Evolutionary conservation across 2,113 vertebrate species (phyloP).

Genomic region (Microtus oregoni): DNA sequence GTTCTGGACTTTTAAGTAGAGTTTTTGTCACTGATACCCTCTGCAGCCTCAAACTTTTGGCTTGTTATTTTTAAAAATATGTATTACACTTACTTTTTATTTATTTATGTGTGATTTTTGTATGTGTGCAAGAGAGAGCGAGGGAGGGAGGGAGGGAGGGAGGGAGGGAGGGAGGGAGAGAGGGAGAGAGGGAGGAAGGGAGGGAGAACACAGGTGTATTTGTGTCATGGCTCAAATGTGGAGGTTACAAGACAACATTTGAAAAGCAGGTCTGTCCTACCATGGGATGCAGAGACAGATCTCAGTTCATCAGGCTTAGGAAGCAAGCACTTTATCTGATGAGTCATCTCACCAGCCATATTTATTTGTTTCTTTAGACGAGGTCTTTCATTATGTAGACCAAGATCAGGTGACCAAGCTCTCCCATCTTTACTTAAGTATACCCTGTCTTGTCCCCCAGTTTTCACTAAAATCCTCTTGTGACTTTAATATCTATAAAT

Average conservation of each 20-base stretch:
- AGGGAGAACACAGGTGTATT: background rate
- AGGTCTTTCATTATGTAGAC: no score
- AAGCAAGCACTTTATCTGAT: background rate
- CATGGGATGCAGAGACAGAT: background rate
- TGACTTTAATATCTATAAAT: conserved; percentile 11
- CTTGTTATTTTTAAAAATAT: background rate
- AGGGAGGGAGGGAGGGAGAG: no score
- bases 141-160: no score
- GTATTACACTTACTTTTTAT: background rate
- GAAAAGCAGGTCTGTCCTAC: no score
- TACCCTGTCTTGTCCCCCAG: no score
- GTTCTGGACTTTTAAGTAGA: background rate
- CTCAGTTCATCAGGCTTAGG: no score
- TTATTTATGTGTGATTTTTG: background rate
- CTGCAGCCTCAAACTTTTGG: background rate
- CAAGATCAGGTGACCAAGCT: no score
- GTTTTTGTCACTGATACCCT: no score
- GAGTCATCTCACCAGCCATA: background rate
- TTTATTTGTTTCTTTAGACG: background rate
- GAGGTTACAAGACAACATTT: background rate
- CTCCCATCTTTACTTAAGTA: no score
- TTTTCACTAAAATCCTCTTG: background rate
- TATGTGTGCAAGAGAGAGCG: no score
- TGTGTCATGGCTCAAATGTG: background rate
- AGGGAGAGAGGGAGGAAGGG: no score